Conservation (phyloP, 53 echinoderm and acorn worm species). For the Apostichopus leukothele region DNA sequence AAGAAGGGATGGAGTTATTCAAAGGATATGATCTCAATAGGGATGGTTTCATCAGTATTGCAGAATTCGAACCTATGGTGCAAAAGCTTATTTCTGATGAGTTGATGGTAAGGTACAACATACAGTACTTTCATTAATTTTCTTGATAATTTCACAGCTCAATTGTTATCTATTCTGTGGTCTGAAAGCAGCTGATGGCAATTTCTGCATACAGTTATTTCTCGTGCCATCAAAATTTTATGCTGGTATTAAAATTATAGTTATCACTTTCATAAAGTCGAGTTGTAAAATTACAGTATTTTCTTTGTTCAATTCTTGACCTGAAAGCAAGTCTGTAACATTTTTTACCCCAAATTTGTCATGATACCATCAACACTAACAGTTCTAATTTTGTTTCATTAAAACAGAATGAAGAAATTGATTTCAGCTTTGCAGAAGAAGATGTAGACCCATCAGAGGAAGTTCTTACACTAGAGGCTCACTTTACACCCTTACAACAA, state of each 20-base stretch:
- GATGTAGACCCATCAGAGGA: slow-evolving; percentile 82
- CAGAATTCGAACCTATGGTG: slow-evolving; percentile 90
- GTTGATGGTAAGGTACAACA: background rate
- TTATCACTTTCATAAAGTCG: too few species aligned
- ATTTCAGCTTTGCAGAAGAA: slow-evolving; percentile 65
- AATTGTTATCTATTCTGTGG: too few species aligned
- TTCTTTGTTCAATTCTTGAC: too few species aligned
- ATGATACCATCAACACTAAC: background rate
- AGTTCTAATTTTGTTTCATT: background rate
- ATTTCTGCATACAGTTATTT: too few species aligned
- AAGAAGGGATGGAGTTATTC: slow-evolving; percentile 73
- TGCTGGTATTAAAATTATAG: too few species aligned
- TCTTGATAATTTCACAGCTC: background rate
- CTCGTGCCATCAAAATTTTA: too few species aligned
- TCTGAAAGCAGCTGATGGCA: too few species aligned
- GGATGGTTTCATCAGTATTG: slow-evolving; percentile 82
- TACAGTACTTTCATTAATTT: background rate
- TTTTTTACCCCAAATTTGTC: background rate
- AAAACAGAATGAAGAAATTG: slow-evolving; percentile 53
- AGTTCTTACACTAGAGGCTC: slow-evolving; percentile 70
- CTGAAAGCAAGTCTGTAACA: too few species aligned
- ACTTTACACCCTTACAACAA: slow-evolving; percentile 68
- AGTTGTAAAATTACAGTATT: too few species aligned
- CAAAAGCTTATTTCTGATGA: slow-evolving; percentile 61
- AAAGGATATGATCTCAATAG: slow-evolving; percentile 72